phyloP scores from a whole-genome alignment of 2,113 vertebrate species.

The Sylvilagus bachmani region DNA sequence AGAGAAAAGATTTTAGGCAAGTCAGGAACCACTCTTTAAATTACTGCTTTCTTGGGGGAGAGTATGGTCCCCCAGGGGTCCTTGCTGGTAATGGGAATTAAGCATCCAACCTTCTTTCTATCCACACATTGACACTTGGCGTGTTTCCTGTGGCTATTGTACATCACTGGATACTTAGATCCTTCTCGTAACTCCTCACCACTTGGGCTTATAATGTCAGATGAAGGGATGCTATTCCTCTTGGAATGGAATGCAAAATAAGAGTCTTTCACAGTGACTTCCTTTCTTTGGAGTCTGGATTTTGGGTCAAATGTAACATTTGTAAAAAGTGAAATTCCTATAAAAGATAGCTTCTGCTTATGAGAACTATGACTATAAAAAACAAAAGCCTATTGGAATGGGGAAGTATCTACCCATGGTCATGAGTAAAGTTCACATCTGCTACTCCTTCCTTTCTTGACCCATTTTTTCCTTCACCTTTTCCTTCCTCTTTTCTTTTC shows the following conservation, averaged over 20 bases:
- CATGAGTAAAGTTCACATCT: not conserved
- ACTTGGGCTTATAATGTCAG: not conserved
- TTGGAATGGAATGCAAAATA: conserved; percentile 3
- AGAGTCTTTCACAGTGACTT: not conserved
- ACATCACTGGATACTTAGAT: not conserved
- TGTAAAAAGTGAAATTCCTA: conserved; percentile 48
- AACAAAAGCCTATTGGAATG: not conserved
- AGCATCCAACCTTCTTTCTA: not conserved
- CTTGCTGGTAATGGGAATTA: not conserved
- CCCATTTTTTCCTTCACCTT: not conserved
- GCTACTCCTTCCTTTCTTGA: not conserved
- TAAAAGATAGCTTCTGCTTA: not conserved
- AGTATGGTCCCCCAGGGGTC: not conserved
- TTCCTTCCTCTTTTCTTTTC: not conserved
- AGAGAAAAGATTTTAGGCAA: not conserved
- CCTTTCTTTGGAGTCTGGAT: conserved; percentile 32
- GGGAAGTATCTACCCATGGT: not conserved
- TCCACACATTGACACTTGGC: not conserved
- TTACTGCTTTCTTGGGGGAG: not conserved
- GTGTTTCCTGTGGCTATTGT: not conserved
- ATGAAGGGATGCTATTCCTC: conserved; percentile 1
- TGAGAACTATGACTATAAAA: conserved; percentile 11
- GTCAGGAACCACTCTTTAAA: not conserved
- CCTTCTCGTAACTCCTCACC: not conserved
- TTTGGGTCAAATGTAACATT: conserved; percentile 41